phyloP scores from a whole-genome alignment of 2,888 invertebrate species.

The Nysson spinosus region DNA sequence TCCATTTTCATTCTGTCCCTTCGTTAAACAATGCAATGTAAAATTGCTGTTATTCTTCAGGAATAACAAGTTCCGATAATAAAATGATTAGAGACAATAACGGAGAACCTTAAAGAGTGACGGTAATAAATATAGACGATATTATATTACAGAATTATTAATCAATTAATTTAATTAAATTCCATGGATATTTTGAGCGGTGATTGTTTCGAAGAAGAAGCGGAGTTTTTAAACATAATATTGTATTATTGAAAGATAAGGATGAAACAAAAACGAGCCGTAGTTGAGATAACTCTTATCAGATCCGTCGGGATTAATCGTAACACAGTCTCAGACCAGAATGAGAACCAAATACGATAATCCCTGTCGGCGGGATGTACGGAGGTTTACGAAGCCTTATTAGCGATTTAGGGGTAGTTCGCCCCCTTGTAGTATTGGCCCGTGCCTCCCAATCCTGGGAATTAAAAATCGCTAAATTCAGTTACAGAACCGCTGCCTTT shows the following conservation, averaged over 20 bases:
- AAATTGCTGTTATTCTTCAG: too few relatives aligned
- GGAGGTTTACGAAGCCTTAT: constrained; percentile 72
- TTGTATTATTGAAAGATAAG: neutral
- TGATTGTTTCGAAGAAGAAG: too few relatives aligned
- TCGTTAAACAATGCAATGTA: too few relatives aligned
- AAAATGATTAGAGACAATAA: too few relatives aligned
- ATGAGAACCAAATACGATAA: constrained; percentile 65
- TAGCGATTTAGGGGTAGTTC: constrained; percentile 69
- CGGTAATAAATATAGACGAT: too few relatives aligned
- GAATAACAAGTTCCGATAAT: too few relatives aligned
- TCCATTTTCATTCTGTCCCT: constrained; percentile 13
- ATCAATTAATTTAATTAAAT: too few relatives aligned
- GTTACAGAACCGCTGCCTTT: constrained; percentile 61
- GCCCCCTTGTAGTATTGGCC: constrained; percentile 60
- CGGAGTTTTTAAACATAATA: constrained; percentile 1
- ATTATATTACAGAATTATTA: too few relatives aligned
- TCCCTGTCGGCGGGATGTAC: constrained; percentile 67
- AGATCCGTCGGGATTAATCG: constrained; percentile 41
- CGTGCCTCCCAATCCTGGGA: constrained; percentile 60
- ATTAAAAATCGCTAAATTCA: constrained; percentile 76
- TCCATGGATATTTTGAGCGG: too few relatives aligned
- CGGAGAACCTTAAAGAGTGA: too few relatives aligned
- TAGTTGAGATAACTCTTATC: constrained; percentile 32
- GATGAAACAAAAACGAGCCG: neutral
- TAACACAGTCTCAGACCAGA: constrained; percentile 16